phyloP scores from a whole-genome alignment of 2,888 invertebrate species.

The Caenorhabditis drosophilae region DNA sequence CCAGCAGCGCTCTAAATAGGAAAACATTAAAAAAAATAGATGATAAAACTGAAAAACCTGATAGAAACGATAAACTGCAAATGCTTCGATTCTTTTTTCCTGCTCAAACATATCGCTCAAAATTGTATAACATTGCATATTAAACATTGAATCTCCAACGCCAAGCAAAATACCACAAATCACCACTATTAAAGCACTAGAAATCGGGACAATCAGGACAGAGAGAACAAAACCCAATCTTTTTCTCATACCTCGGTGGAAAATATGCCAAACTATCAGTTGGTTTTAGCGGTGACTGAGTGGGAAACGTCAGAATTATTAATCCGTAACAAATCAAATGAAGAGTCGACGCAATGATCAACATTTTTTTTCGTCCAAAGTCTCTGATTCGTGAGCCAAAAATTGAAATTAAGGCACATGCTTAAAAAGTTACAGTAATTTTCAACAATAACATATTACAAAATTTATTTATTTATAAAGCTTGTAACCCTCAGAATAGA shows the following conservation, averaged over 20 bases:
- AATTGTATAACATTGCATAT: conserved; percentile 35
- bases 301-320: conserved; percentile 27
- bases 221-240: too few species aligned
- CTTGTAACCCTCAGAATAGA: conserved; percentile 18
- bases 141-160: conserved; percentile 30
- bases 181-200: conserved; percentile 7
- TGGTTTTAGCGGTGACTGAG: conserved; percentile 19
- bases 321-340: conserved; percentile 34
- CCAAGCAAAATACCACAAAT: conserved; percentile 23
- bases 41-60: too few species aligned
- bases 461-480: background rate
- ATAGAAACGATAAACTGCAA: conserved; percentile 34
- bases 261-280: conserved; percentile 6
- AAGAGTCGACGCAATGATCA: conserved; percentile 17
- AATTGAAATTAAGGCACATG: conserved; percentile 10
- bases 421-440: conserved; percentile 10
- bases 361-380: conserved; percentile 30
- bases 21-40: too few species aligned
- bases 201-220: too few species aligned
- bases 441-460: background rate
- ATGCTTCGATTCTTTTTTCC: conserved; percentile 29
- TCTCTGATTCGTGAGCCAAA: conserved; percentile 19
- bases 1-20: conserved; percentile 28
- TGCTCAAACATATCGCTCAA: conserved; percentile 29
- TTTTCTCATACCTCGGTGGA: too few species aligned